phyloP scores from a whole-genome alignment of 2,113 vertebrate genomes.

The Jaculus jaculus region DNA sequence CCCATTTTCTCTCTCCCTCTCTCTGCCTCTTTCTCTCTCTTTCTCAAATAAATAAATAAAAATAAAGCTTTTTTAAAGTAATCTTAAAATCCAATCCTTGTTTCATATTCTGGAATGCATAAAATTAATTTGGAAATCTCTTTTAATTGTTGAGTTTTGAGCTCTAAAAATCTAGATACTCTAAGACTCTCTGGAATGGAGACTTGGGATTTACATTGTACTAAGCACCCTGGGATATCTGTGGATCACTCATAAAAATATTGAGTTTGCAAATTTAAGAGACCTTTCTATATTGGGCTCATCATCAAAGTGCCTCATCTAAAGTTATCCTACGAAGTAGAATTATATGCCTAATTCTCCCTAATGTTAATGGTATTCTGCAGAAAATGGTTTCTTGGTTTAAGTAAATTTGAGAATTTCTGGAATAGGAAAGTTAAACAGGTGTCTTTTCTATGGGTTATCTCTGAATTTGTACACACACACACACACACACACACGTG shows the following conservation, averaged over 20 bases:
- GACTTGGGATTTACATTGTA: constrained; percentile 4
- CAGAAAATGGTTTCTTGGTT: constrained; percentile 7
- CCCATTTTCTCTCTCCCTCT: too few species aligned
- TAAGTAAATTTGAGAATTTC: constrained; percentile 21
- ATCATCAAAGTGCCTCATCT: background rate
- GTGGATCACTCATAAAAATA: background rate
- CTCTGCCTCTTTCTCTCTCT: too few species aligned
- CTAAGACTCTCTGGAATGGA: background rate
- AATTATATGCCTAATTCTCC: background rate
- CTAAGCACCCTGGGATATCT: background rate
- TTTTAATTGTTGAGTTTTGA: background rate
- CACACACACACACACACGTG: too few species aligned
- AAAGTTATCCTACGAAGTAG: background rate
- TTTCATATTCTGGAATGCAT: background rate
- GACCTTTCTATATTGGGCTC: constrained; percentile 1
- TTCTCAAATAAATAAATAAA: too few species aligned
- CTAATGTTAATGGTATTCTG: background rate
- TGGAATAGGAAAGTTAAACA: background rate
- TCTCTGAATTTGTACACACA: background rate
- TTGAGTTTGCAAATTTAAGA: constrained; percentile 36
- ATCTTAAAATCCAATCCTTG: background rate
- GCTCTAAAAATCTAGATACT: background rate
- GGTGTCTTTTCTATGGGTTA: background rate
- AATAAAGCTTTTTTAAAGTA: too few species aligned
- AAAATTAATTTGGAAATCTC: background rate